These are phyloP conservation scores for Clivina fossor DNA, from an alignment of 2,888 invertebrate species.

Conservation along the genomic window DNA sequence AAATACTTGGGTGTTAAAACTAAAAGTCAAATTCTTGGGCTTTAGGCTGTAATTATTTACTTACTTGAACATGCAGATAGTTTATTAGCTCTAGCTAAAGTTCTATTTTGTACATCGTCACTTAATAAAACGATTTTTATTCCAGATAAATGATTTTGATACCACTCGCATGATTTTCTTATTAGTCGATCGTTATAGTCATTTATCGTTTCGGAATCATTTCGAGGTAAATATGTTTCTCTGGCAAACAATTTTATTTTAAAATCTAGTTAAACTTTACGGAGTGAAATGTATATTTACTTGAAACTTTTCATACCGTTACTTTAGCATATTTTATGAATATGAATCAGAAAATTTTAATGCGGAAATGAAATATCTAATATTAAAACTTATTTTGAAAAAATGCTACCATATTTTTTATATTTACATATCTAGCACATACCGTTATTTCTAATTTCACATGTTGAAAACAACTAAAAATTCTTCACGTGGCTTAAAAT, in stretches of 20 bases:
- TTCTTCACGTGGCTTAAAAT: no score
- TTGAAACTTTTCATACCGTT: no score
- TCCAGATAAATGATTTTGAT: conserved; percentile 68
- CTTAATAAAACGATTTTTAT: conserved; percentile 76
- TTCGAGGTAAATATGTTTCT: conserved; percentile 83
- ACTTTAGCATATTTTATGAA: no score
- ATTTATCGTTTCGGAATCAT: conserved; percentile 80
- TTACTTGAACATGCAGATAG: conserved; percentile 72
- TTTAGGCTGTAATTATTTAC: conserved; percentile 35
- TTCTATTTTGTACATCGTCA: conserved; percentile 79
- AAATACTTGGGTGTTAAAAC: no score
- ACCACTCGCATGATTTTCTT: conserved; percentile 79
- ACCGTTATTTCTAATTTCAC: no score
- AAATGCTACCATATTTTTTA: conserved; percentile 5
- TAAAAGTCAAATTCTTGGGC: no score
- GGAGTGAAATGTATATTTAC: not conserved
- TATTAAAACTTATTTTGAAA: conserved; percentile 22
- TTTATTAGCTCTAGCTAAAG: conserved; percentile 69
- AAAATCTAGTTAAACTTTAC: not conserved
- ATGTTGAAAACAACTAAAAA: no score
- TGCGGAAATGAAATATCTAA: no score
- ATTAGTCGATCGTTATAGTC: conserved; percentile 93
- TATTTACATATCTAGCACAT: not conserved
- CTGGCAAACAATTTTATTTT: conserved; percentile 55
- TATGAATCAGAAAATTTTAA: no score